A percentile compares a stretch with the other conserved stretches of the same genome.
Conservation (phyloP, 1,140 invertebrate species). For the Drosophila tani region DNA sequence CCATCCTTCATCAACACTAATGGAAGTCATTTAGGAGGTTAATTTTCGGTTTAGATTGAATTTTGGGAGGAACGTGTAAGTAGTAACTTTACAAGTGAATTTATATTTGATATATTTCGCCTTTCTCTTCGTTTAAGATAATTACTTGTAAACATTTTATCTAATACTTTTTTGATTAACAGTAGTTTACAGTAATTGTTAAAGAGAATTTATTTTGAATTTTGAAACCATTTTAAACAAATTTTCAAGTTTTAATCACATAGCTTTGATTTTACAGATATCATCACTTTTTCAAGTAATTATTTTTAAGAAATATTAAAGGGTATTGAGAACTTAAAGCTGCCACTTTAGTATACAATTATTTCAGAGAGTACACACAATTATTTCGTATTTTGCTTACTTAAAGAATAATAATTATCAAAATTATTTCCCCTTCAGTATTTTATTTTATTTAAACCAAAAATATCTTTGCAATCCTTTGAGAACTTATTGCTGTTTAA, state of each 20-base stretch:
- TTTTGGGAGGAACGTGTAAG: background rate
- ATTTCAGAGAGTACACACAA: background rate
- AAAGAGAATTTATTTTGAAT: too few species aligned
- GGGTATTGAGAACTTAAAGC: too few species aligned
- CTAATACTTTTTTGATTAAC: too few species aligned
- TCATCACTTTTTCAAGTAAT: too few species aligned
- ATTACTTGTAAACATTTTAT: background rate
- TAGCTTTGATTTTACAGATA: too few species aligned
- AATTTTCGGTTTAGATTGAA: slow-evolving; percentile 2
- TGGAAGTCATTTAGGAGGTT: slow-evolving; percentile 10
- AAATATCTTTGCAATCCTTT: slow-evolving; percentile 9
- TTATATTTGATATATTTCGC: background rate
- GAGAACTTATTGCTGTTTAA: slow-evolving; percentile 7
- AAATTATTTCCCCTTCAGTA: background rate
- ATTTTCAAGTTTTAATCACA: too few species aligned
- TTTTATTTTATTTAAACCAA: background rate
- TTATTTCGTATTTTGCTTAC: background rate
- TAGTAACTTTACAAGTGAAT: background rate
- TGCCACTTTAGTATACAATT: background rate
- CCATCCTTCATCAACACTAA: slow-evolving; percentile 30
- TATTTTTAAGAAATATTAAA: too few species aligned
- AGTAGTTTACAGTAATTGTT: too few species aligned
- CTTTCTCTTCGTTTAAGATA: background rate
- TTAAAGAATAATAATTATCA: background rate
- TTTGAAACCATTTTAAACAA: too few species aligned